phyloP scores from a whole-genome alignment of 2,113 vertebrate species.

The Ctenodactylus gundi region DNA sequence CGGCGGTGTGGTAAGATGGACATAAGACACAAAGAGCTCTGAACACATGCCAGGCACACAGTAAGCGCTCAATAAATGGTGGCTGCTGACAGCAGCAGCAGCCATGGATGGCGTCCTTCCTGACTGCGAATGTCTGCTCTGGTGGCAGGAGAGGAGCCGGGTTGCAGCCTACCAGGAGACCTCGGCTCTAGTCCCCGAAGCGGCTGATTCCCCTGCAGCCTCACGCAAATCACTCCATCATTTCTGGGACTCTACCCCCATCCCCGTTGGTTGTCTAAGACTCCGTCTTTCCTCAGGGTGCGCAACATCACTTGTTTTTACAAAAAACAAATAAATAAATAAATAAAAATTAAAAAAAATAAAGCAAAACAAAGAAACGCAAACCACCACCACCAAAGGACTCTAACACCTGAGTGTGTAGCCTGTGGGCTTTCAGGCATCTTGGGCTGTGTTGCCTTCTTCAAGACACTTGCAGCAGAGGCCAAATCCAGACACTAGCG shows the following conservation, averaged over 20 bases:
- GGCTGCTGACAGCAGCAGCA: neutral
- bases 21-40: conserved; percentile 55
- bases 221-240: neutral
- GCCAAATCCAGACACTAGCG: neutral
- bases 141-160: neutral
- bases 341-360: too few relatives aligned
- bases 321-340: neutral
- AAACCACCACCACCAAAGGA: neutral
- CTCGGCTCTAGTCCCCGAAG: neutral
- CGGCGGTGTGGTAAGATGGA: neutral
- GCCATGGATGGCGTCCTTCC: accelerated
- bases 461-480: accelerated
- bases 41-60: conserved; percentile 30
- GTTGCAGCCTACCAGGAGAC: neutral
- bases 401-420: accelerated
- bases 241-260: too few relatives aligned
- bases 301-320: neutral
- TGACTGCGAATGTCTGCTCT: neutral
- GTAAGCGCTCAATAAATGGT: conserved; percentile 57
- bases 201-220: neutral
- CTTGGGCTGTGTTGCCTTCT: accelerated
- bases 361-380: too few relatives aligned
- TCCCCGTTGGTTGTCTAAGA: neutral
- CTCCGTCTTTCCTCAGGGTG: neutral
- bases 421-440: too few relatives aligned